Evolutionary conservation across 2,797 vertebrate species (phyloP).

Genomic region (Coreius guichenoti): DNA sequence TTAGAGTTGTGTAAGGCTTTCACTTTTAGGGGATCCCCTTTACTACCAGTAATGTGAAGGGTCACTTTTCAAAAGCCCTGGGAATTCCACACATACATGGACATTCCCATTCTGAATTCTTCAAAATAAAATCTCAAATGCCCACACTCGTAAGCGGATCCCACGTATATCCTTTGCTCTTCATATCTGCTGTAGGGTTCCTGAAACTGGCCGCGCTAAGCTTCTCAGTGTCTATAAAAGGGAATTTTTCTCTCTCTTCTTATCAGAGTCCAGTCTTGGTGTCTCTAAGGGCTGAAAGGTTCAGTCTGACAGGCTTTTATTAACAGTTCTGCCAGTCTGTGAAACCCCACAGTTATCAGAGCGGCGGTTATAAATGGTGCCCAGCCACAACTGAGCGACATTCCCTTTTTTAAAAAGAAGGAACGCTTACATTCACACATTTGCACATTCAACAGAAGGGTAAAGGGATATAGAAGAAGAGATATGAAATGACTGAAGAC

Average conservation of each 20-base stretch:
- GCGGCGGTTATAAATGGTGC: constrained; percentile 9
- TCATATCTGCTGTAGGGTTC: neutral
- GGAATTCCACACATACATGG: constrained; percentile 11
- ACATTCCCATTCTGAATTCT: constrained; percentile 8
- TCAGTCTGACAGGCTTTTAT: constrained; percentile 54
- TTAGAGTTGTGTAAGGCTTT: constrained; percentile 54
- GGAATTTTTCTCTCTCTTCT: constrained; percentile 11
- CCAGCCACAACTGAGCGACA: neutral
- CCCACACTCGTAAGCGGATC: neutral
- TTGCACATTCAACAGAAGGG: neutral
- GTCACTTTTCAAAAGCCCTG: constrained; percentile 4
- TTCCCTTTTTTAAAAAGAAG: neutral
- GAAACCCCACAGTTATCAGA: constrained; percentile 36
- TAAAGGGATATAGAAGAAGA: neutral
- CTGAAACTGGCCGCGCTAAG: neutral
- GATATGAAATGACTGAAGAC: constrained; percentile 19
- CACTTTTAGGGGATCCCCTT: constrained; percentile 46
- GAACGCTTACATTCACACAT: constrained; percentile 26
- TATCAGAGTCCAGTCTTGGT: constrained; percentile 28
- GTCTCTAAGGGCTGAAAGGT: constrained; percentile 46
- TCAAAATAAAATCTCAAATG: neutral
- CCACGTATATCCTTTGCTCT: neutral
- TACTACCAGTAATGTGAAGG: neutral
- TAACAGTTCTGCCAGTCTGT: constrained; percentile 43
- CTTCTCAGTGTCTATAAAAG: constrained; percentile 19